A percentile compares a stretch with the other conserved stretches of the same genome.
phyloP scores from a whole-genome alignment of 2,113 vertebrate species.

The Zapornia atra region DNA sequence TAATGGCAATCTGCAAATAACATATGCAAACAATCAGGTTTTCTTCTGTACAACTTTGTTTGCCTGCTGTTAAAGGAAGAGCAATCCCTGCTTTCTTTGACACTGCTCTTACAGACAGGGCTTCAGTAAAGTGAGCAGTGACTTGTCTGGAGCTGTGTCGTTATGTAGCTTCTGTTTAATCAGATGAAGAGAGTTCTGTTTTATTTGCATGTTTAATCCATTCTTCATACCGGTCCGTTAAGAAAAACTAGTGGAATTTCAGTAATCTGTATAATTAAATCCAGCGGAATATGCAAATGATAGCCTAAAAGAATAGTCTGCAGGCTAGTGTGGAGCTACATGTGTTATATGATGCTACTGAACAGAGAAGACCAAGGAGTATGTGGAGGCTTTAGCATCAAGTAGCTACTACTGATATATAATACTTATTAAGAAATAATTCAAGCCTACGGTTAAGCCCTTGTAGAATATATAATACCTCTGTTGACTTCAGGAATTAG shows the following conservation, averaged over 20 bases:
- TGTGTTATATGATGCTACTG: not conserved
- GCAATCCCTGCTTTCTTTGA: not conserved
- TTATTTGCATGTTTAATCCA: not conserved
- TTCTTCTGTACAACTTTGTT: not conserved
- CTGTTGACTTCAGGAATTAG: not conserved
- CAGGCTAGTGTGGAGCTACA: not conserved
- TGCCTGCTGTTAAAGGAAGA: not conserved
- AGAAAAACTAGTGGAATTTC: not conserved
- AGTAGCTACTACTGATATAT: not conserved
- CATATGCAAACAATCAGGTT: fast-evolving
- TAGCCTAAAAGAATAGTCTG: not conserved
- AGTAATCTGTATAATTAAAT: not conserved
- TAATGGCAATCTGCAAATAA: not conserved
- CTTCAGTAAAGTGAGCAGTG: not conserved
- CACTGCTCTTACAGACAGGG: not conserved
- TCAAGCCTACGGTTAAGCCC: not conserved
- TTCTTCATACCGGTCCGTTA: not conserved
- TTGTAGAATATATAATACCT: not conserved
- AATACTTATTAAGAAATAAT: not conserved
- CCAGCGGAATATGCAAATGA: not conserved
- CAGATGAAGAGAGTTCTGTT: not conserved
- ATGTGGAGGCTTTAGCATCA: not conserved
- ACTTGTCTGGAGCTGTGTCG: not conserved
- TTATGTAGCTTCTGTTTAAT: not conserved
- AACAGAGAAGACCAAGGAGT: not conserved